Base-by-base conservation (phyloP, 2,888 invertebrate species). In the Hetaerina titia region DNA sequence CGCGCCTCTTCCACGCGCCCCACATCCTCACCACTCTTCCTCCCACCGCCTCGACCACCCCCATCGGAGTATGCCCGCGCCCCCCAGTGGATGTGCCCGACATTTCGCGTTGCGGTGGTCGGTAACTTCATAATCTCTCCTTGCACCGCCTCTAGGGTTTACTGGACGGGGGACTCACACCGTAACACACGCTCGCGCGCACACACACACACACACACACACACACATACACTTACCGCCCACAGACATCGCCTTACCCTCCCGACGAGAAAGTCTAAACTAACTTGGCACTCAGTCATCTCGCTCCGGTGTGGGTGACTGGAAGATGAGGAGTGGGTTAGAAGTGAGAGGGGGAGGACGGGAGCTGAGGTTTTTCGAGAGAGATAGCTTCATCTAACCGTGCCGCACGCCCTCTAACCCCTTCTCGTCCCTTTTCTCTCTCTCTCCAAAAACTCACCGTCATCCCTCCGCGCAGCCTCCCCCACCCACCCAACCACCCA, bases 231-330 rank as follows among this genome's bases (percentile, higher is more conserved):
- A 56, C 89, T 57, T 56, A 22, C n/a, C 74, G 31, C 31, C 19
- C 92, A 56, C 56, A 45, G 45, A 69, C 74, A 64, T 69, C 92
- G 56, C 58, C 22, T 22, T 22, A 25, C 69, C 92, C 92, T 19
- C 90, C 8, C 63, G n/a, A 57, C 90, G 31, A 56, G 74, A 69
- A 92, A 69, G 92, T 92, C 92, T 92, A 74, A 90, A 90, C 90
- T 90, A 90, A 92, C 69, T 92, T 92, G 56, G 56, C 92, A 92
- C 92, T 92, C 92, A 92, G 92, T 92, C 92, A 92, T 92, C 92
- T 63, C 22, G 64, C 64, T 56, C 45, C 11, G 45, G 90, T 81
- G 19, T 31, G 81, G 31, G 81, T 8, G 60, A 17, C 13, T 45
- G 45, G 45, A 45, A 45, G 69, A 74, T n/a, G 81, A 31, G 31